These are phyloP conservation scores for Thymallus thymallus DNA, from an alignment of 2,113 vertebrate species.

Conservation along the genomic window DNA sequence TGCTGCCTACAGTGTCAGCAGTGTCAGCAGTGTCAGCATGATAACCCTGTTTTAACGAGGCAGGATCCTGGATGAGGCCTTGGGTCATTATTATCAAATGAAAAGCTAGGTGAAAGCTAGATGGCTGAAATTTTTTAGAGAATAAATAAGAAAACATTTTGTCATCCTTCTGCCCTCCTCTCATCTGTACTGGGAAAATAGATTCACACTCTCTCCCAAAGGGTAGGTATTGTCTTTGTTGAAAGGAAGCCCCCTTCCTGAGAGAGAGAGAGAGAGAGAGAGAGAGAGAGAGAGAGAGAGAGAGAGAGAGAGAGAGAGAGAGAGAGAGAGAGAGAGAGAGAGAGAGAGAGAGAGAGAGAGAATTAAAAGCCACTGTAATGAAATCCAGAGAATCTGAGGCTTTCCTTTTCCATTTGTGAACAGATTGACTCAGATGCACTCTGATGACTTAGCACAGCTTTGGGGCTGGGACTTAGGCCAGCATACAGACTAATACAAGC, in stretches of 20 bases:
- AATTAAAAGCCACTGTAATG: not conserved
- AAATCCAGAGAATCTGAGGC: not conserved
- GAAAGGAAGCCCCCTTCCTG: conserved; percentile 1
- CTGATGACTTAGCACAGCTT: conserved; percentile 27
- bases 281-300: conserved; percentile 46
- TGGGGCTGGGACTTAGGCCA: conserved; percentile 42
- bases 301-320: not conserved
- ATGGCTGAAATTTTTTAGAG: too few relatives aligned
- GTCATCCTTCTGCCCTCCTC: too few relatives aligned
- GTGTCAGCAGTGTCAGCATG: conserved; percentile 30
- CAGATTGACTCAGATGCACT: conserved; percentile 33
- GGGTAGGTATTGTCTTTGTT: conserved; percentile 64
- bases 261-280: conserved; percentile 14
- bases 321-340: too few relatives aligned
- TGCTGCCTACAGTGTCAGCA: conserved; percentile 26
- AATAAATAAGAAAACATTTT: too few relatives aligned
- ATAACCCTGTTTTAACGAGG: conserved; percentile 3
- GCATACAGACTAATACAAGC: conserved; percentile 34
- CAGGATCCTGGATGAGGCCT: not conserved
- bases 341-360: not conserved
- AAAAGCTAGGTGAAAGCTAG: too few relatives aligned
- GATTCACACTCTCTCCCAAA: conserved; percentile 59
- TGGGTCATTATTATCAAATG: not conserved
- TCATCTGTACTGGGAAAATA: conserved; percentile 17
- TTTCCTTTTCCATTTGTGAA: not conserved